These are phyloP conservation scores for Desmodus rotundus DNA, from an alignment of 2,113 vertebrate genomes.

Conservation along the genomic window DNA sequence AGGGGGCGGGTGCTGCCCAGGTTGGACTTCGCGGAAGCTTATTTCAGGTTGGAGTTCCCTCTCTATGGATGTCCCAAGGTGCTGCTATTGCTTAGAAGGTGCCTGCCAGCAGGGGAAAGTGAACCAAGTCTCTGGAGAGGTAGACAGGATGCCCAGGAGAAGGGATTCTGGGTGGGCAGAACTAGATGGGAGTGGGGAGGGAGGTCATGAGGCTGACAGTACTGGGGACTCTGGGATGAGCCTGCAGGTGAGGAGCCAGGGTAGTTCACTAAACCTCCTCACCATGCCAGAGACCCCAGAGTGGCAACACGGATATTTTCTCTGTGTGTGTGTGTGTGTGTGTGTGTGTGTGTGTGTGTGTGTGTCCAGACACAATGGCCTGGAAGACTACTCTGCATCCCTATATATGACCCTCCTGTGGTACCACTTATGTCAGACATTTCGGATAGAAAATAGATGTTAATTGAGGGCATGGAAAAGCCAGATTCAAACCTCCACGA, in stretches of 20 bases:
- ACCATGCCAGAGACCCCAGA: neutral
- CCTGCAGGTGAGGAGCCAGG: constrained; percentile 1
- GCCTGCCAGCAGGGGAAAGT: neutral
- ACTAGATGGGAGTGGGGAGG: neutral
- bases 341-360: neutral
- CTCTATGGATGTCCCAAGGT: neutral
- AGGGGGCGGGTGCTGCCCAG: neutral
- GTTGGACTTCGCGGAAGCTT: neutral
- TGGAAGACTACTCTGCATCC: neutral
- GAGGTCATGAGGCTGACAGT: neutral
- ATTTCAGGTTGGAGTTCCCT: neutral
- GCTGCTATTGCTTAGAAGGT: neutral
- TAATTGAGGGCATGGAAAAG: neutral
- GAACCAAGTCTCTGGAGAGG: neutral
- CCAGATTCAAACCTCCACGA: neutral
- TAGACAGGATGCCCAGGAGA: neutral
- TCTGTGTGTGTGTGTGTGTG: neutral
- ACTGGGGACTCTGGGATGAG: neutral
- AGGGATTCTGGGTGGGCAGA: neutral
- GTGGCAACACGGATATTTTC: neutral
- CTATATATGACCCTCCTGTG: neutral
- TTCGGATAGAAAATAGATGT: constrained; percentile 24
- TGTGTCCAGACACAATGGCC: constrained; percentile 16
- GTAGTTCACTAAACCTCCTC: neutral
- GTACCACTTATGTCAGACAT: neutral